Evolutionary conservation across 2,888 invertebrate genomes (phyloP).

Genomic region (Lasioglossum pauxillum): DNA sequence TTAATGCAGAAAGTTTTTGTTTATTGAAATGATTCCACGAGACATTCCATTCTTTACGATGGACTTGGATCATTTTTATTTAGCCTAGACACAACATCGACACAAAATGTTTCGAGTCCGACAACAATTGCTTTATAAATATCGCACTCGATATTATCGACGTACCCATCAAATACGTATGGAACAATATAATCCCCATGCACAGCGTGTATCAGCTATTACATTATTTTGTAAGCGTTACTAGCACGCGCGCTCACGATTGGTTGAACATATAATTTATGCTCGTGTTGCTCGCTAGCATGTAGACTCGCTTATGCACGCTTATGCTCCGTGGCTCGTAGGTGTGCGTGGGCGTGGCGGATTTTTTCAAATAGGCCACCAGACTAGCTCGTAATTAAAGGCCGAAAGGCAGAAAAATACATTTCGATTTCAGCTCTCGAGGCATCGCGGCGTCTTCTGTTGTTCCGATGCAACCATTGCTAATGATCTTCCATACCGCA

Average conservation of each 20-base stretch:
- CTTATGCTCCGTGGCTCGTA: constrained; percentile 49
- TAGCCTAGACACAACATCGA: neutral
- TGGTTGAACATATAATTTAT: constrained; percentile 63
- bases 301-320: constrained; percentile 60
- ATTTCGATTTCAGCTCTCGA: constrained; percentile 57
- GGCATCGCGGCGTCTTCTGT: constrained; percentile 19
- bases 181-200: constrained; percentile 20
- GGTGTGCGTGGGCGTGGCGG: constrained; percentile 67
- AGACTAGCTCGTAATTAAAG: constrained; percentile 61
- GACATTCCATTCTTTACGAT: too few relatives aligned
- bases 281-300: constrained; percentile 26
- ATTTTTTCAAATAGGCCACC: constrained; percentile 60
- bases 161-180: neutral
- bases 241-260: constrained; percentile 28
- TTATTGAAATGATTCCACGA: too few relatives aligned
- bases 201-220: constrained; percentile 28
- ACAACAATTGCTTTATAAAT: neutral
- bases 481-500: neutral
- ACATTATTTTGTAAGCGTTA: constrained; percentile 57
- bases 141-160: neutral
- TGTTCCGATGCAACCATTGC: constrained; percentile 16
- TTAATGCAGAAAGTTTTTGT: too few relatives aligned
- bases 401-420: constrained; percentile 46
- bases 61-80: too few relatives aligned
- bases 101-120: neutral